Evolutionary conservation across 2,888 invertebrate species (phyloP).

Genomic region (Dynastes grantii): DNA sequence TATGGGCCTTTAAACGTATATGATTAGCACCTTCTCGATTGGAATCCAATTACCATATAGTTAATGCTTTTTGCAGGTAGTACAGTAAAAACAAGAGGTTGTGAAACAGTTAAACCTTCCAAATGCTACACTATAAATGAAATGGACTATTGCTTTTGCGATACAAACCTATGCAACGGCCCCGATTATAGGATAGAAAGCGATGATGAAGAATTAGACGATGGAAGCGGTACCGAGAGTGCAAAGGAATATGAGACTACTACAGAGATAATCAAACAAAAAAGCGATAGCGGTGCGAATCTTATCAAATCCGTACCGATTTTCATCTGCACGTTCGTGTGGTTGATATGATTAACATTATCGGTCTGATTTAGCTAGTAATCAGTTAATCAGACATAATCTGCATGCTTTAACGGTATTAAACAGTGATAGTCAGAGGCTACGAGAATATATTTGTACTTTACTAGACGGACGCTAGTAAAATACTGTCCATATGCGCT

Average conservation of each 20-base stretch:
- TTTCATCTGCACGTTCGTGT: slow-evolving; percentile 1
- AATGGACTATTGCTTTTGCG: slow-evolving; percentile 21
- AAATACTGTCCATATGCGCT: background rate
- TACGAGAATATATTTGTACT: background rate
- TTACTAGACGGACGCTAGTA: background rate
- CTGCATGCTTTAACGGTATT: slow-evolving; percentile 31
- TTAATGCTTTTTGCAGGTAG: background rate
- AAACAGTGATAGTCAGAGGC: slow-evolving; percentile 16
- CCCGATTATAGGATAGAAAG: slow-evolving; percentile 7
- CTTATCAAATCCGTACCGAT: background rate
- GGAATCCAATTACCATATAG: no score
- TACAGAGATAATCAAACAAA: background rate
- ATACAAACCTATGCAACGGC: slow-evolving; percentile 23
- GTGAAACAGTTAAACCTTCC: background rate
- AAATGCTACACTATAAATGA: slow-evolving; percentile 1
- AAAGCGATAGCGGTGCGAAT: background rate
- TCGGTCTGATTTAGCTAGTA: background rate
- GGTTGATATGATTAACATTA: slow-evolving; percentile 32
- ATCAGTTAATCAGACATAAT: slow-evolving; percentile 24
- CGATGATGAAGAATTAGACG: slow-evolving; percentile 23
- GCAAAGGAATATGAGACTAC: background rate
- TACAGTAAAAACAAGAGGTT: background rate
- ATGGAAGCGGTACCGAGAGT: slow-evolving; percentile 24
- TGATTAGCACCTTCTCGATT: no score
- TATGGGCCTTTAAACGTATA: no score